Percentiles rank a stretch among this genome's conserved stretches.
phyloP scores from a whole-genome alignment of 2,888 invertebrate species.

The Cacoxenus indagator region DNA sequence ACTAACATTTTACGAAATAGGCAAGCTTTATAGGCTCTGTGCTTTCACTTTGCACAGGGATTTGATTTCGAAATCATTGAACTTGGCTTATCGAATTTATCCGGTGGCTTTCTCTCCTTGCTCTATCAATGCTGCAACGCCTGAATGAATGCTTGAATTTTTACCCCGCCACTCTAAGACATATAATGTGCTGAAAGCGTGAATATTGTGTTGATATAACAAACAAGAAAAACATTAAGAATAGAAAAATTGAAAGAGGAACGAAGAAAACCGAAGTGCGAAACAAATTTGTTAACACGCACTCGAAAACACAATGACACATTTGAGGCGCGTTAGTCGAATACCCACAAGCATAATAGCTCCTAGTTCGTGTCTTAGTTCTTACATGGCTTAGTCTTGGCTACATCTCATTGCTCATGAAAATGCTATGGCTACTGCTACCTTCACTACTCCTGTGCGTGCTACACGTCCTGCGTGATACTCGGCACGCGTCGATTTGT shows the following conservation, averaged over 20 bases:
- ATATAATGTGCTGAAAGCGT: background rate
- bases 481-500: background rate
- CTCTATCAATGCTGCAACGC: background rate
- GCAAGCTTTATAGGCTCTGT: background rate
- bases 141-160: background rate
- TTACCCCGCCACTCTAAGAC: background rate
- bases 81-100: background rate
- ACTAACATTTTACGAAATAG: background rate
- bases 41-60: background rate
- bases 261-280: background rate
- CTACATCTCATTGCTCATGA: background rate
- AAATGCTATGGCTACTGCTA: too few relatives aligned
- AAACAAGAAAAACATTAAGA: background rate
- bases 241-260: background rate
- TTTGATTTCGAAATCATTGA: background rate
- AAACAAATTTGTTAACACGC: slow-evolving; percentile 9
- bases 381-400: background rate
- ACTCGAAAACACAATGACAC: slow-evolving; percentile 19
- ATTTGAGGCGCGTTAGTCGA: slow-evolving; percentile 8
- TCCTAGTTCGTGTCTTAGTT: background rate
- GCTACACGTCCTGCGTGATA: too few relatives aligned
- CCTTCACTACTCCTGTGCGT: too few relatives aligned
- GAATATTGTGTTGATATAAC: background rate
- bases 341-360: slow-evolving; percentile 4
- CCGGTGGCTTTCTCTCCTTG: background rate